Conservation (phyloP, 2,888 invertebrate genomes). For the Morpho helenor region DNA sequence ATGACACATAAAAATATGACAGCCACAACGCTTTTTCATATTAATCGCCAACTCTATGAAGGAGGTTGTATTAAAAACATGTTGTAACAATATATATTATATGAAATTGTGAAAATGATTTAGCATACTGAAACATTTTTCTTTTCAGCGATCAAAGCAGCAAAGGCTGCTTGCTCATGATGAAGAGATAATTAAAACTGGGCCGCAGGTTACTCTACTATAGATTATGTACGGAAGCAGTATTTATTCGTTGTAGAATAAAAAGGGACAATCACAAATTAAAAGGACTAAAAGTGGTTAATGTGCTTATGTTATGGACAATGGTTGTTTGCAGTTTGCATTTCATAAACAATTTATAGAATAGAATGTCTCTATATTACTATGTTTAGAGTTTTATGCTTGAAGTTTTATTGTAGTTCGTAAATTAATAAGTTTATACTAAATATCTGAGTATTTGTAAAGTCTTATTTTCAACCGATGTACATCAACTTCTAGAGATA, state of each 20-base stretch:
- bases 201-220: conserved; percentile 23
- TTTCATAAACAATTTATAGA: background rate
- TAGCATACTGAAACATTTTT: conserved; percentile 16
- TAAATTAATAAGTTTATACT: too few relatives aligned
- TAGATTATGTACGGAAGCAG: conserved; percentile 14
- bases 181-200: conserved; percentile 35
- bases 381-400: too few relatives aligned
- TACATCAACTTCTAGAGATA: too few relatives aligned
- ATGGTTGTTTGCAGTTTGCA: background rate
- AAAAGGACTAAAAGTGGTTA: background rate
- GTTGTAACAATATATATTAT: too few relatives aligned
- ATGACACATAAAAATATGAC: too few relatives aligned
- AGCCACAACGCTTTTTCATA: too few relatives aligned
- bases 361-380: too few relatives aligned
- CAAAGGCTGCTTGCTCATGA: conserved; percentile 76
- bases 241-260: conserved; percentile 71
- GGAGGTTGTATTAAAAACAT: too few relatives aligned
- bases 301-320: background rate
- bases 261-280: conserved; percentile 6
- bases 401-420: too few relatives aligned
- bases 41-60: too few relatives aligned
- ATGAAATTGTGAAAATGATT: background rate
- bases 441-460: too few relatives aligned
- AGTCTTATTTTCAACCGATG: too few relatives aligned
- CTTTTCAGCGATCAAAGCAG: conserved; percentile 71